These are phyloP conservation scores for Torymus tubicola DNA, from an alignment of 2,888 invertebrate genomes.

Conservation along the genomic window DNA sequence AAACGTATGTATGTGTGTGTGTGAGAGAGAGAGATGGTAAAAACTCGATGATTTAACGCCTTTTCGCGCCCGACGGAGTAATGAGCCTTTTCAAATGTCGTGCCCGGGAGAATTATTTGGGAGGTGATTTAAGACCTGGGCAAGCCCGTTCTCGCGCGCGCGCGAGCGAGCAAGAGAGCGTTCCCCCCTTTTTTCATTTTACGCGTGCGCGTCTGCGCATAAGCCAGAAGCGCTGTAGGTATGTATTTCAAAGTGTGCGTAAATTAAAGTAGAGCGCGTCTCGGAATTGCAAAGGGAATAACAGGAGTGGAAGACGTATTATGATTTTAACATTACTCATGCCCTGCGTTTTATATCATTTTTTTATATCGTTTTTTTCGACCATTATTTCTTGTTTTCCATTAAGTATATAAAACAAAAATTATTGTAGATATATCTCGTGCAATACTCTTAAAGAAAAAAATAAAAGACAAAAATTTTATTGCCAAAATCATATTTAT, in stretches of 20 bases:
- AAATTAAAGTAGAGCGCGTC: constrained; percentile 51
- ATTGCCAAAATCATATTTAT: no score
- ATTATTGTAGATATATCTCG: no score
- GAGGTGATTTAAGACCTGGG: constrained; percentile 56
- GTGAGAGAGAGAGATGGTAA: constrained; percentile 27
- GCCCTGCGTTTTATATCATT: background rate
- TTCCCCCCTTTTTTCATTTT: constrained; percentile 16
- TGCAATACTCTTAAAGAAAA: no score
- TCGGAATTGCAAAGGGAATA: constrained; percentile 23
- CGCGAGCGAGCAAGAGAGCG: no score
- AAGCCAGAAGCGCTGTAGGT: constrained; percentile 32
- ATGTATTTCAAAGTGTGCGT: constrained; percentile 48
- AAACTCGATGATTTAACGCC: constrained; percentile 58
- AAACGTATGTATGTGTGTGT: no score
- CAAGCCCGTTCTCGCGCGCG: constrained; percentile 28
- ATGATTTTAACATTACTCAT: constrained; percentile 13
- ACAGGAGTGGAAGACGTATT: constrained; percentile 23
- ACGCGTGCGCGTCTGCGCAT: constrained; percentile 3
- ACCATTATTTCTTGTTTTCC: no score
- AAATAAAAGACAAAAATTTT: no score
- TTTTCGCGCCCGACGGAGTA: constrained; percentile 60
- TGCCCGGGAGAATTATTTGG: constrained; percentile 55
- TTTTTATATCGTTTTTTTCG: background rate
- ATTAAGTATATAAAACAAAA: no score
- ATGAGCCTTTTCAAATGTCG: constrained; percentile 60